Conservation (phyloP, 1,140 invertebrate genomes). For the Tenebrio molitor region DNA sequence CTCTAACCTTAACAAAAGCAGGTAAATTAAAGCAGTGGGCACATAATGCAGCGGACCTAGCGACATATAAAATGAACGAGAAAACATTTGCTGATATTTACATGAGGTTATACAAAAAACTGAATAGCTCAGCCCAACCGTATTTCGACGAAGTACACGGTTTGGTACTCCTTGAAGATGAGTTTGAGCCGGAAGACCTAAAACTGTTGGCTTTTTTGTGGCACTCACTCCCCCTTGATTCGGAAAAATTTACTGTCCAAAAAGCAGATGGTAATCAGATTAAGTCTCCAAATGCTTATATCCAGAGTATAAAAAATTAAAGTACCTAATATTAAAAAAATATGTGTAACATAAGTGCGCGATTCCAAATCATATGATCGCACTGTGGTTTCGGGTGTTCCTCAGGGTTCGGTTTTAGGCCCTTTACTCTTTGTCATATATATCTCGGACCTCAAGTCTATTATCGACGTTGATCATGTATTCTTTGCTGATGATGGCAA, state of each 20-base stretch:
- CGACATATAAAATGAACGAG: conserved; percentile 7
- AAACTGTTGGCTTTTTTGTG: conserved; percentile 9
- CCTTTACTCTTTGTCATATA: no score
- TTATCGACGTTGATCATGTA: no score
- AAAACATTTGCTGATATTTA: conserved; percentile 5
- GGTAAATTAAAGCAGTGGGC: not conserved
- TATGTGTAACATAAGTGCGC: not conserved
- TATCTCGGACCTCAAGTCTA: no score
- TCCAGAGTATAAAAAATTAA: not conserved
- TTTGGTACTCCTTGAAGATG: not conserved
- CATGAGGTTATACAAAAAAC: conserved; percentile 3
- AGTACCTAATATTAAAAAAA: not conserved
- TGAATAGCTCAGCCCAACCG: not conserved
- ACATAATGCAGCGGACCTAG: not conserved
- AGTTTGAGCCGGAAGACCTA: not conserved
- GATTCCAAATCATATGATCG: no score
- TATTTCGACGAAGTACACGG: conserved; percentile 2
- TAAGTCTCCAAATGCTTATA: not conserved
- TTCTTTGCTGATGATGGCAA: no score
- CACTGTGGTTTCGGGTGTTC: no score
- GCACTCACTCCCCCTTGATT: not conserved
- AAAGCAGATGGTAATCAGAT: not conserved
- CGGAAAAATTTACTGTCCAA: not conserved
- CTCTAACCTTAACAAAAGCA: conserved; percentile 3
- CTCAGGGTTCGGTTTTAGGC: no score